Conservation (phyloP, 2,797 vertebrate species). For the Pangasius djambal region DNA sequence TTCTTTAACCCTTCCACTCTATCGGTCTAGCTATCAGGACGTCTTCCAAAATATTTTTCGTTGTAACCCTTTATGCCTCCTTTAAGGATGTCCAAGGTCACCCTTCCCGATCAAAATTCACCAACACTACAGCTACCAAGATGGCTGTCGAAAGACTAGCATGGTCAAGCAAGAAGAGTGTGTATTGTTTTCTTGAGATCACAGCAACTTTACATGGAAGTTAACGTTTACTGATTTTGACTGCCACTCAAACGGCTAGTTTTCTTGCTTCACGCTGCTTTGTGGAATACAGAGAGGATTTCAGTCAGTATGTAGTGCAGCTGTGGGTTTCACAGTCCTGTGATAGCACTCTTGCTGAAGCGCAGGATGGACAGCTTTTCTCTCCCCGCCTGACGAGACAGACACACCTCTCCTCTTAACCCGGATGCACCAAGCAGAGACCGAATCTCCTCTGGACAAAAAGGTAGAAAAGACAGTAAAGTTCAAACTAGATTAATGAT, state of each 20-base stretch:
- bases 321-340: neutral
- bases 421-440: conserved; percentile 71
- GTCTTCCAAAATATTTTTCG: neutral
- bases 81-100: neutral
- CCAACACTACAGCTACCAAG: neutral
- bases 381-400: conserved; percentile 82
- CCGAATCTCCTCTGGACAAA: conserved; percentile 84
- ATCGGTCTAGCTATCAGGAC: neutral
- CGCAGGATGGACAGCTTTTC: conserved; percentile 84
- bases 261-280: neutral
- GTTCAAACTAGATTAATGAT: neutral
- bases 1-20: neutral
- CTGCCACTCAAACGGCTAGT: neutral
- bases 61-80: neutral
- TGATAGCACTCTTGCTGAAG: conserved; percentile 66
- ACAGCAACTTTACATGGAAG: neutral
- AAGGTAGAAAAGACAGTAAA: neutral
- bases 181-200: neutral
- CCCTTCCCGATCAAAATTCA: neutral
- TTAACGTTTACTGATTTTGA: neutral
- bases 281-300: neutral
- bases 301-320: neutral
- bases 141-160: no score
- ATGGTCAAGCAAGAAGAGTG: neutral
- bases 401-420: conserved; percentile 72